Evolutionary conservation across 2,888 invertebrate species (phyloP), one percentile per base, ranked within the genome.

Genomic region (Synanthedon tipuliformis): DNA sequence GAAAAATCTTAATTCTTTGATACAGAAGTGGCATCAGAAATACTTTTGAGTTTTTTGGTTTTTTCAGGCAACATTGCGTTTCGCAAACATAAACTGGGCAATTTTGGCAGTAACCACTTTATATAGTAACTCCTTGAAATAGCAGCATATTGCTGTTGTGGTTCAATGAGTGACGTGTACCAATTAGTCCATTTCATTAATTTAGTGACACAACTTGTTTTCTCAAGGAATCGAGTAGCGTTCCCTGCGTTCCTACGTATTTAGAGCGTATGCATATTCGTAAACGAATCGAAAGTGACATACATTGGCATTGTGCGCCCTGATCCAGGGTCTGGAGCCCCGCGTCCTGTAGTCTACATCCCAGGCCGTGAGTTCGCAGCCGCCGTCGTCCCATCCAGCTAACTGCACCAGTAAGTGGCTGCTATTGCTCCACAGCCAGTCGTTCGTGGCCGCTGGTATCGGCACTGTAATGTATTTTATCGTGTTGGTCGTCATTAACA

Each of bases 381-480:
- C 95, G 4, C 93, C 94, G 65, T 93, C 93, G 55, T 92, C 92
- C 96, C 96, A 97, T 12, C 93, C 91, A 23, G 92, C 90, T 52
- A 95, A 85, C 73, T 94, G 93, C 41, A 96, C 86, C 65, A 91
- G 90, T 23, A 95, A 90, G 59, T 93, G 93, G 0, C 94, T 92
- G 45, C 94, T 90, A 76, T 96, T 97, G 57, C 94, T 92, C 71
- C 91, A 89, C 55, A 96, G 81, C 73, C 96, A 91, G 67, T 94
- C 93, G 60, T 90, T 91, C 57, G 92, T 91, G 49, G 90, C 88
- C 0, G 95, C 94, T 27, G 92, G 83, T 52, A 89, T 84, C 15
- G 91, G 91, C 0, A 86, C 92, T 92, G 75, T 5, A 75, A 68
- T 12, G 12, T 12, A 34, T 34, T 34, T 34, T 34, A 0, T 34